phyloP scores from a whole-genome alignment of 2,888 invertebrate genomes.

The Melinopterus prodromus region DNA sequence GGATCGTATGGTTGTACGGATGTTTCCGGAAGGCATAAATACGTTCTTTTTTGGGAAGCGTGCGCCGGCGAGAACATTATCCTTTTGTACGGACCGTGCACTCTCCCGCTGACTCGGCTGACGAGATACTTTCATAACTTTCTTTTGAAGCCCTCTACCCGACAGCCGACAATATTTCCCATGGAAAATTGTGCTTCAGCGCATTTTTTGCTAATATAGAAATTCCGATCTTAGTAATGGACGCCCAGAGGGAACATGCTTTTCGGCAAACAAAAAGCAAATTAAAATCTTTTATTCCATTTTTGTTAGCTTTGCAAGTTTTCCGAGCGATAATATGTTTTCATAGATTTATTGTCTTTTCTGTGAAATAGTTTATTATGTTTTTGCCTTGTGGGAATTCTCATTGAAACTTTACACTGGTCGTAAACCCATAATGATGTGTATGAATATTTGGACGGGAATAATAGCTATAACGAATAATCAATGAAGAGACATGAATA shows the following conservation, averaged over 20 bases:
- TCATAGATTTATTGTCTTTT: no score
- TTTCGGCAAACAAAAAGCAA: conserved; percentile 12
- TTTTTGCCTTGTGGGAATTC: no score
- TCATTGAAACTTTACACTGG: no score
- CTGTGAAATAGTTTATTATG: no score
- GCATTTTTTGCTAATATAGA: conserved; percentile 20
- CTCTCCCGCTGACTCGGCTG: conserved; percentile 53
- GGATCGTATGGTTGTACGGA: not conserved
- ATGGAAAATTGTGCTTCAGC: conserved; percentile 20
- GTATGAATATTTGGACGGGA: no score
- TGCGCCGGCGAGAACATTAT: conserved; percentile 6
- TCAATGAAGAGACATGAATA: no score
- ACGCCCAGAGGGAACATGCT: not conserved
- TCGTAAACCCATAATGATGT: no score
- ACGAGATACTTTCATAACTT: conserved; percentile 54
- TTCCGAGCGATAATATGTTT: no score
- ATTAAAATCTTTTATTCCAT: conserved; percentile 9
- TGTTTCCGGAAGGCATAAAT: conserved; percentile 4
- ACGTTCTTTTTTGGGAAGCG: not conserved
- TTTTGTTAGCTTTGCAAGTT: not conserved
- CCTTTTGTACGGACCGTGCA: conserved; percentile 13
- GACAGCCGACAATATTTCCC: conserved; percentile 19
- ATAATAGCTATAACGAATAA: no score
- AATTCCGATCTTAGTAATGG: conserved; percentile 12
- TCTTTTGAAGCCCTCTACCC: conserved; percentile 47